Evolutionary conservation across 2,113 vertebrate genomes (phyloP).

Genomic region (Gymnarchus niloticus): DNA sequence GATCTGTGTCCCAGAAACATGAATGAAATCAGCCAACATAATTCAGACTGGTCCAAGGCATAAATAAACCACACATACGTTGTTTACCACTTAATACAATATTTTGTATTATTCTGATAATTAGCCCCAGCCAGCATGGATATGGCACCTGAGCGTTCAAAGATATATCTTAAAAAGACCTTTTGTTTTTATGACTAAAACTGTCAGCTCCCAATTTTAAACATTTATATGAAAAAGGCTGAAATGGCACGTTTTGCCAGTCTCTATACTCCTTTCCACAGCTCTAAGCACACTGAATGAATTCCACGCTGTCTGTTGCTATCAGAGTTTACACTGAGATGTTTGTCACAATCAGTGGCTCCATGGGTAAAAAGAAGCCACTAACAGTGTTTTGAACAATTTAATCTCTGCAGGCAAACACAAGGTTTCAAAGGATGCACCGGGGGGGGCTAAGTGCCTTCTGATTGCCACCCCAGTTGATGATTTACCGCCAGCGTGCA

Average conservation of each 20-base stretch:
- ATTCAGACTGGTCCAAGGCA: not conserved
- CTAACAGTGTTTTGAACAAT: slow-evolving; percentile 25
- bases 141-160: not conserved
- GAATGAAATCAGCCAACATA: not conserved
- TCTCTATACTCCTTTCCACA: too few relatives aligned
- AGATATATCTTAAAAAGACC: not conserved
- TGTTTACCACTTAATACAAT: not conserved
- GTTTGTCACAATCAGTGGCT: slow-evolving; percentile 18
- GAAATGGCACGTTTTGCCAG: too few relatives aligned
- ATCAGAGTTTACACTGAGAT: slow-evolving; percentile 9
- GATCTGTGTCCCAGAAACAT: not conserved
- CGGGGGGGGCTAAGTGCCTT: slow-evolving; percentile 18
- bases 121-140: not conserved
- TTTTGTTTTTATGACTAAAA: not conserved
- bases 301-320: not conserved
- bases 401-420: slow-evolving; percentile 25
- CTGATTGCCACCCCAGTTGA: slow-evolving; percentile 21
- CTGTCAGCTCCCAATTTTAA: not conserved
- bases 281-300: not conserved
- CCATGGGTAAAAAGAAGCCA: slow-evolving; percentile 13
- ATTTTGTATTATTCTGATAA: not conserved
- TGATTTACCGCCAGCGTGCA: slow-evolving; percentile 27
- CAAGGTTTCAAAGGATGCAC: slow-evolving; percentile 15
- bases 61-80: not conserved
- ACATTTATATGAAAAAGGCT: too few relatives aligned